phyloP scores from a whole-genome alignment of 1,140 invertebrate genomes.

The Phenacoccus solenopsis region DNA sequence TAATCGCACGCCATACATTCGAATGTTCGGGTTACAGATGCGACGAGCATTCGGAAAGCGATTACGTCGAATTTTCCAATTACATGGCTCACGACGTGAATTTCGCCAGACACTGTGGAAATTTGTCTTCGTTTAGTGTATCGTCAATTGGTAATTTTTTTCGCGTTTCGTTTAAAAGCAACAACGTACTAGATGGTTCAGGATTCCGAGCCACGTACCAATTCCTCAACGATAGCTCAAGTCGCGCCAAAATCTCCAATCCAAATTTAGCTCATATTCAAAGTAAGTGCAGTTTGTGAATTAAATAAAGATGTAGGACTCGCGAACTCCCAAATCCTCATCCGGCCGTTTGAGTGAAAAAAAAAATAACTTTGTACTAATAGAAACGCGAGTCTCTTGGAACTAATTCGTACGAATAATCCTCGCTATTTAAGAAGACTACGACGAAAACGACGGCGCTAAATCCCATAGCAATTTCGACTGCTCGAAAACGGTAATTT shows the following conservation, averaged over 20 bases:
- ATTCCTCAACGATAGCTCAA: slow-evolving; percentile 42
- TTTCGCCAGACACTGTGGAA: slow-evolving; percentile 74
- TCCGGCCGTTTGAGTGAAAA: not conserved
- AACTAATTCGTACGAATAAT: not conserved
- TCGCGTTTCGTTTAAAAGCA: slow-evolving; percentile 84
- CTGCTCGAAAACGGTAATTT: not conserved
- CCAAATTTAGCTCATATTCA: not conserved
- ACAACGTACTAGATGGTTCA: slow-evolving; percentile 80
- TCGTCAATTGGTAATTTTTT: slow-evolving; percentile 83
- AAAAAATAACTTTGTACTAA: not conserved
- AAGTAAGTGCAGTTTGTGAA: not conserved
- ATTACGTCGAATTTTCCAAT: slow-evolving; percentile 91
- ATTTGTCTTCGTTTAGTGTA: slow-evolving; percentile 37
- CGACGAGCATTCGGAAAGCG: slow-evolving; percentile 70
- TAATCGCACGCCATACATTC: not conserved
- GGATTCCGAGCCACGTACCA: slow-evolving; percentile 86
- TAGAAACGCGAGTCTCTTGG: not conserved
- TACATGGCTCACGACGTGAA: slow-evolving; percentile 75
- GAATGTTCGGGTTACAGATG: slow-evolving; percentile 48
- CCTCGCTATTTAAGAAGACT: slow-evolving; percentile 1
- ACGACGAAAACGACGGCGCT: not conserved
- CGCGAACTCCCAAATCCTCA: not conserved
- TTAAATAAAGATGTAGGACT: not conserved
- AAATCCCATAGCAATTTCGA: not conserved
- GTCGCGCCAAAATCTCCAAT: not conserved